Conservation (phyloP, 2,797 vertebrate genomes). For the Heteromormyrus szaboi region DNA sequence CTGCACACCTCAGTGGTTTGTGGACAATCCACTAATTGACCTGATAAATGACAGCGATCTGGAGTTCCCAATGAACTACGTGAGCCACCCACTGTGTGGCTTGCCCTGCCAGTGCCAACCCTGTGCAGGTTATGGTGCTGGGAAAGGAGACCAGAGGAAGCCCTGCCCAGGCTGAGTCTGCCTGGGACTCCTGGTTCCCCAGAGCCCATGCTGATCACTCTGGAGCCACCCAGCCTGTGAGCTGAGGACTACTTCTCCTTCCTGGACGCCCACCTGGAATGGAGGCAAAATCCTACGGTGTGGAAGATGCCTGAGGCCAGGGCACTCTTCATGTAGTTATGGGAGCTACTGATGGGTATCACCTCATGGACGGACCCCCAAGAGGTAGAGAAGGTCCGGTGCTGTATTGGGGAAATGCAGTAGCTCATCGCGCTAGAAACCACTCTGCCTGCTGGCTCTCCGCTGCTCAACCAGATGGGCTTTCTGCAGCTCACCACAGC, state of each 20-base stretch:
- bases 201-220: not conserved
- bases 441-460: not conserved
- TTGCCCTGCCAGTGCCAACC: not conserved
- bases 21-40: not conserved
- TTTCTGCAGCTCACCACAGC: not conserved
- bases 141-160: not conserved
- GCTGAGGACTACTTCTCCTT: not conserved
- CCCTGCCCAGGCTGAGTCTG: not conserved
- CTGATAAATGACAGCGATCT: not conserved
- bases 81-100: not conserved
- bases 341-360: not conserved
- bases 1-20: not conserved
- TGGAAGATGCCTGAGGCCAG: not conserved
- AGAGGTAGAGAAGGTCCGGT: not conserved
- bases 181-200: not conserved
- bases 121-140: not conserved
- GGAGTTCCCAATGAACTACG: not conserved
- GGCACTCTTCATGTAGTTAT: not conserved
- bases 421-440: not conserved
- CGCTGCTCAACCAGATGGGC: not conserved
- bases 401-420: not conserved
- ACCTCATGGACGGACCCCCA: not conserved
- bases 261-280: not conserved
- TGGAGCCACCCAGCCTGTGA: not conserved
- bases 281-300: not conserved